A percentile compares a stretch with the other conserved stretches of the same genome.
Evolutionary conservation across 2,113 vertebrate species (phyloP).

Genomic region (Hippopotamus amphibius): DNA sequence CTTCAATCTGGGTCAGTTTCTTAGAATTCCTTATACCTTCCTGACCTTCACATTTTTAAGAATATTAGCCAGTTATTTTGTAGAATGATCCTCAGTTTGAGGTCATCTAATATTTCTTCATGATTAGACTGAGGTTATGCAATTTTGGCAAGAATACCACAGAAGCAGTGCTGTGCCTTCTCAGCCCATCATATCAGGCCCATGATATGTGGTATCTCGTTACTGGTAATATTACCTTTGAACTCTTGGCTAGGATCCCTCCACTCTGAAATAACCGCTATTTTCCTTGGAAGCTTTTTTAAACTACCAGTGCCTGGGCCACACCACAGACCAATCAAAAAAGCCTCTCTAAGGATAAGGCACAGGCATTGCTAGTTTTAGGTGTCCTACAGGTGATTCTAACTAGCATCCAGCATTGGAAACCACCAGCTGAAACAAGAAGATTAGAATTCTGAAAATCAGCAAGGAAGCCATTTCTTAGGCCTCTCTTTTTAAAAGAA

Average conservation of each 20-base stretch:
- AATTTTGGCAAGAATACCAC: not conserved
- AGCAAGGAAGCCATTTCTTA: not conserved
- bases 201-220: not conserved
- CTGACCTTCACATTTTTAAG: constrained; percentile 3
- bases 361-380: not conserved
- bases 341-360: not conserved
- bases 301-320: not conserved
- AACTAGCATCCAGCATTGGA: not conserved
- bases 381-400: not conserved
- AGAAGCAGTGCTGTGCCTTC: fast-evolving
- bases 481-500: not conserved
- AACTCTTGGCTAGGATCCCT: not conserved
- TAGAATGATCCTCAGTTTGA: not conserved
- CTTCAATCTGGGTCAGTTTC: not conserved
- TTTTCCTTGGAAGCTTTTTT: not conserved
- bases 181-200: not conserved
- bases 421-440: not conserved
- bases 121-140: not conserved
- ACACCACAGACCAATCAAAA: not conserved
- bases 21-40: constrained; percentile 4
- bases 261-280: not conserved
- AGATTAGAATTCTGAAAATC: not conserved
- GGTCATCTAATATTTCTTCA: not conserved
- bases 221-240: not conserved
- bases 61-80: not conserved